Evolutionary conservation across 2,113 vertebrate species (phyloP), one percentile per base, ranked within the genome.

Genomic region (Corydoras maculifer): DNA sequence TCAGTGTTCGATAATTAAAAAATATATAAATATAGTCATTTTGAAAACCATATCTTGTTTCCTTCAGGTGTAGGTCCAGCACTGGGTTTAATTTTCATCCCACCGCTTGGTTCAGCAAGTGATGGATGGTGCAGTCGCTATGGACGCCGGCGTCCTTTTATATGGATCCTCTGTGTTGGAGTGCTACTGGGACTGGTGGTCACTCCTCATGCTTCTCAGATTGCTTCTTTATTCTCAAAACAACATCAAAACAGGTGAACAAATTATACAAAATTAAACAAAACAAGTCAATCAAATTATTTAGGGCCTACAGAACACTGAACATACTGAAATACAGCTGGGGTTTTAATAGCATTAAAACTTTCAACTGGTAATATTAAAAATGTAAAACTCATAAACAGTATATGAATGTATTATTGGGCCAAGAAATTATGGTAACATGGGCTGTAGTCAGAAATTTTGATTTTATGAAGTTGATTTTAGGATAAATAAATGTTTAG

Each of bases 141-240:
- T 0, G 93, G 93, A 25, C 91, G 93, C 0, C 85, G 93, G 2
- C 81, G 92, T 3, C 92, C 93, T 2, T 94, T 95, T 84, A 94
- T 95, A 82, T 94, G 93, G 92, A 35, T 80, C 13, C 80, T 95
- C 61, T 91, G 91, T 54, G 78, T 90, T 66, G 93, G 93, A 0
- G 90, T 95, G 11, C 82, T 95, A 62, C 85, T 94, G 49, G 89
- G 92, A 80, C 92, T 94, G 14, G 82, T 93, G 0, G 57, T 93
- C 6, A 93, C 94, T 80, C 91, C 92, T 0, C 88, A 88, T 0
- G 86, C 90, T 2, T 50, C 86, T 75, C 78, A 75, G 72, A 81
- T 93, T 77, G 88, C 91, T 0, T 31, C 80, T 43, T 83, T 91
- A 4, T 76, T 91, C 0, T 79, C 86, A 65, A 73, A 72, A 61